Evolutionary conservation across 2,797 vertebrate species (phyloP), one percentile per base, ranked within the genome.

Genomic region (Rhabdomys pumilio): DNA sequence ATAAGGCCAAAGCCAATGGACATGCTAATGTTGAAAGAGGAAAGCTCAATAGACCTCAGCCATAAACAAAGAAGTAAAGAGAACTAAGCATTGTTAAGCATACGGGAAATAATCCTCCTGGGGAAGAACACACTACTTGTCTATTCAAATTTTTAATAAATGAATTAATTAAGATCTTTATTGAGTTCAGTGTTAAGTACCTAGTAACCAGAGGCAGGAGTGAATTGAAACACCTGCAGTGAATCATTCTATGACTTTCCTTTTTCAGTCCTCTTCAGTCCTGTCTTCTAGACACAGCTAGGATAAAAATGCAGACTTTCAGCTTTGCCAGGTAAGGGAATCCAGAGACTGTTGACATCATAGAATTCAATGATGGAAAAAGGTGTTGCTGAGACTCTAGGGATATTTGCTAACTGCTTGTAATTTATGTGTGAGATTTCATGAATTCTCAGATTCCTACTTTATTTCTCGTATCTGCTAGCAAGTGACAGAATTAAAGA

Each of bases 401-500:
- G n/a, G 63, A 93, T 91, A 91, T 63, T 73, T 41, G 26, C 53
- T 86, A 73, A 47, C 47, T 3, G 31, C 24, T 91, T 12, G 4
- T 86, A 17, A 65, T 59, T 84, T 90, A 82, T 26, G 6, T 19
- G 3, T 89, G 47, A 15, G 17, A 41, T 90, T 96, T 95, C 73
- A 93, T 92, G 53, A 44, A 63, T 26, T 67, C 63, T 93, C 53
- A 44, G 26, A 53, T 67, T 77, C 72, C 53, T 41, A 84, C 6
- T 50, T 88, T 72, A 63, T 65, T 92, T 95, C 94, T 93, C 57
- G 63, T 14, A 79, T 89, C 29, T 92, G 44, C 61, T 82, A n/a
- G 34, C 77, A 81, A 82, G 22, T 24, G 19, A 47, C n/a, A 77
- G 44, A 82, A 57, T 90, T 88, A 86, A 4, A 53, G 81, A 93